Evolutionary conservation across 2,113 vertebrate genomes (phyloP).

Genomic region (Passer domesticus): DNA sequence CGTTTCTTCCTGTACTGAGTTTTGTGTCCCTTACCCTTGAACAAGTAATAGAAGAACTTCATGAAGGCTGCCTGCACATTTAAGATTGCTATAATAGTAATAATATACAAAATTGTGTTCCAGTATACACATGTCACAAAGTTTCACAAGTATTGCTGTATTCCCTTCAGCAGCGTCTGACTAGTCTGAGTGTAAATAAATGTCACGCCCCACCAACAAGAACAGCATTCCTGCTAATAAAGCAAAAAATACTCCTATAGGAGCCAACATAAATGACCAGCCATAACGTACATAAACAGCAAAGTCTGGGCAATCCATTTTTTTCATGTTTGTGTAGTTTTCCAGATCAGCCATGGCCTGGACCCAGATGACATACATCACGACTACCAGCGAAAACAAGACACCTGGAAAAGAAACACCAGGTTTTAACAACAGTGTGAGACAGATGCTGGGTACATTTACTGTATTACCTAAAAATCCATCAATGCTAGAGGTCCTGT

Average conservation of each 20-base stretch:
- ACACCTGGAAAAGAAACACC: conserved; percentile 77
- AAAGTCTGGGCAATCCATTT: conserved; percentile 77
- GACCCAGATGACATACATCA: conserved; percentile 88
- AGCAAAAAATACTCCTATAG: conserved; percentile 88
- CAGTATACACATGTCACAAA: not conserved
- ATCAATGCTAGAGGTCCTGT: not conserved
- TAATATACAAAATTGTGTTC: conserved; percentile 22
- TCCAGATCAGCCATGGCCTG: conserved; percentile 85
- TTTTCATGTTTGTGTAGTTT: conserved; percentile 74
- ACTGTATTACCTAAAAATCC: not conserved
- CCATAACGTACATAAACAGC: conserved; percentile 82
- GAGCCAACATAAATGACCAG: conserved; percentile 93
- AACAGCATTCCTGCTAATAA: conserved; percentile 91
- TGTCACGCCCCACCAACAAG: conserved; percentile 83
- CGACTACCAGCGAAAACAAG: conserved; percentile 85
- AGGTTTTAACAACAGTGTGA: not conserved
- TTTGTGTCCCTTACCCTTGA: conserved; percentile 17
- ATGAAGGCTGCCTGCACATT: conserved; percentile 25
- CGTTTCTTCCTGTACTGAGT: not conserved
- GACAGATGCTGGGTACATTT: not conserved
- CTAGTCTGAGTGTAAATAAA: conserved; percentile 80
- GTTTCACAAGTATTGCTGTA: not conserved
- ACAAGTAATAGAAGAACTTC: conserved; percentile 4
- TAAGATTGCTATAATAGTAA: not conserved
- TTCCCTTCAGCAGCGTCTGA: not conserved